Evolutionary conservation across 2,888 invertebrate genomes (phyloP).

Genomic region (Dolichomitus sp.): DNA sequence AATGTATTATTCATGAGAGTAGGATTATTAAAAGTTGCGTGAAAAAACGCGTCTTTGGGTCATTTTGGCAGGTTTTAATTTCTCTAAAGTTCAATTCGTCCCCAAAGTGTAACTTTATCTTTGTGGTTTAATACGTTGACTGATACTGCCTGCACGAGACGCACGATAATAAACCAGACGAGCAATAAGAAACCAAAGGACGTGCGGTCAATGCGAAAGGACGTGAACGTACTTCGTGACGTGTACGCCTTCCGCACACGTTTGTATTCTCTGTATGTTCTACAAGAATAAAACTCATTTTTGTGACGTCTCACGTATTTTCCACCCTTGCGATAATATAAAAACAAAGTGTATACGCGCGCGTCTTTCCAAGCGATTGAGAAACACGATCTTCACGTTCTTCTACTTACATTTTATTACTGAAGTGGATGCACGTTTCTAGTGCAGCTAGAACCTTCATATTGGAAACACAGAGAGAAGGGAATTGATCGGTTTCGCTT

Average conservation of each 20-base stretch:
- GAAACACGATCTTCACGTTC: conserved; percentile 45
- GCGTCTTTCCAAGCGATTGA: conserved; percentile 30
- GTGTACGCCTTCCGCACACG: conserved; percentile 18
- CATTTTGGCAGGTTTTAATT: not conserved
- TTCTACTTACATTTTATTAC: not conserved
- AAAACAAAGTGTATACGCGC: conserved; percentile 30
- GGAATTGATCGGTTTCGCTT: conserved; percentile 38
- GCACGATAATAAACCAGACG: conserved; percentile 17
- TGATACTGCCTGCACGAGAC: not conserved
- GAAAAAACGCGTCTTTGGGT: no score
- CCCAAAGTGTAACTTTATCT: not conserved
- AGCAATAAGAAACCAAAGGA: conserved; percentile 33
- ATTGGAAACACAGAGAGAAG: not conserved
- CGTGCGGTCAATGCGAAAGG: conserved; percentile 34
- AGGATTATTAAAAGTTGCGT: no score
- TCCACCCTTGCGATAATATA: conserved; percentile 16
- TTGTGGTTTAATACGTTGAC: conserved; percentile 7
- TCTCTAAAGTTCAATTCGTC: not conserved
- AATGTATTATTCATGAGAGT: no score
- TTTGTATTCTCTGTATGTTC: conserved; percentile 11
- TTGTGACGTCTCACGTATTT: conserved; percentile 37
- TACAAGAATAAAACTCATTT: conserved; percentile 36
- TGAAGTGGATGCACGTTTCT: conserved; percentile 12
- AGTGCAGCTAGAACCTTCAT: not conserved
- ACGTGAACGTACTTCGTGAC: conserved; percentile 48